phyloP scores from a whole-genome alignment of 2,113 vertebrate genomes.

The Etia nguti region DNA sequence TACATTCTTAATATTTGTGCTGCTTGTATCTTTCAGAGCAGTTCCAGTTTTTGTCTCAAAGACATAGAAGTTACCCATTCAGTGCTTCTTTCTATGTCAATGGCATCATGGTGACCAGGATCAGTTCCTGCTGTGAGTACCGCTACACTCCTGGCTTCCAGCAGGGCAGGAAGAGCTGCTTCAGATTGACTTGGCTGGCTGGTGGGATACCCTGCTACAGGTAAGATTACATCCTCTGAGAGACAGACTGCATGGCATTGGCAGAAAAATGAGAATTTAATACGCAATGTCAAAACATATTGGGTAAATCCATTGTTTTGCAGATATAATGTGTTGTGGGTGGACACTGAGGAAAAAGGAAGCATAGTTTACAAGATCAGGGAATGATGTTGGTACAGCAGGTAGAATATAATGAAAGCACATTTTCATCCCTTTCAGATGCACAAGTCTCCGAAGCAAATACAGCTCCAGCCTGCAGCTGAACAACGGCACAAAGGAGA shows the following conservation, averaged over 20 bases:
- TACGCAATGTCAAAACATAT: neutral
- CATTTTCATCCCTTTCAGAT: constrained; percentile 60
- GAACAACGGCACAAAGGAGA: constrained; percentile 54
- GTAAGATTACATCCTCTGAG: constrained; percentile 37
- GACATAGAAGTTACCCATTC: constrained; percentile 75
- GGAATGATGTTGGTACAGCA: neutral
- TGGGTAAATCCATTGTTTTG: neutral
- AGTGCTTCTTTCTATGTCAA: constrained; percentile 72
- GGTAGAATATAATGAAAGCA: constrained; percentile 6
- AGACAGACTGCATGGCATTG: neutral
- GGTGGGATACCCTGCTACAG: constrained; percentile 77
- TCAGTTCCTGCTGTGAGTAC: constrained; percentile 81
- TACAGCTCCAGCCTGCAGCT: constrained; percentile 62
- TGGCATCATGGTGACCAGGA: constrained; percentile 65
- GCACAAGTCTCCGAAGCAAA: constrained; percentile 63
- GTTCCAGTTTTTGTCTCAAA: constrained; percentile 75
- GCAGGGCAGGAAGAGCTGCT: constrained; percentile 73
- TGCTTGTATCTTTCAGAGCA: constrained; percentile 49
- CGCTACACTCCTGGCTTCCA: constrained; percentile 75
- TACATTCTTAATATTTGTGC: neutral
- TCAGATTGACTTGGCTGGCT: constrained; percentile 65
- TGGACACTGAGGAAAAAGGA: neutral
- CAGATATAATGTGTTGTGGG: neutral
- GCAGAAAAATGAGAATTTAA: constrained; percentile 5
- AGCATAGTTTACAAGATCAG: neutral